Conservation (phyloP, 2,113 vertebrate species). For the Emydocephalus ijimae region DNA sequence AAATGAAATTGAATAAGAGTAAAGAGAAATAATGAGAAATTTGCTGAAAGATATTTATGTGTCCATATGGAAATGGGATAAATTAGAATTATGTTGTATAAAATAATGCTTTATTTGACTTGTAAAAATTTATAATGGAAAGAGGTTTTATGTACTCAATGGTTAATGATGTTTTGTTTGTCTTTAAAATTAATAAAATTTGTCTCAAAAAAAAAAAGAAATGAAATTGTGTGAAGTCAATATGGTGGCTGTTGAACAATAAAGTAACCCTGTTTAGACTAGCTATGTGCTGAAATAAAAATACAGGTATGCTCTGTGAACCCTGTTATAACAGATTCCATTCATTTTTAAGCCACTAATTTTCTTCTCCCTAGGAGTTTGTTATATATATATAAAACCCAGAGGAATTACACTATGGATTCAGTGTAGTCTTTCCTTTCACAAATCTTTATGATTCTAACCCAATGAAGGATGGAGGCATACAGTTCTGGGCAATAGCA, state of each 20-base stretch:
- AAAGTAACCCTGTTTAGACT: not conserved
- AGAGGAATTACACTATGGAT: not conserved
- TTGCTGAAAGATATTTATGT: no score
- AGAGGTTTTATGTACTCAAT: no score
- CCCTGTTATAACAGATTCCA: not conserved
- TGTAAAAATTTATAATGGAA: no score
- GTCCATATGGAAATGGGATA: no score
- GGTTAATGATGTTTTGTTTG: no score
- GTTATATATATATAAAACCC: no score
- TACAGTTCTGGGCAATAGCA: not conserved
- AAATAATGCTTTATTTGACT: no score
- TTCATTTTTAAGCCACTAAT: not conserved
- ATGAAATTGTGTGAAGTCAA: not conserved
- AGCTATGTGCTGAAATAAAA: not conserved
- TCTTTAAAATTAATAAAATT: no score
- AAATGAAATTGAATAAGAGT: no score
- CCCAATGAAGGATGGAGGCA: not conserved
- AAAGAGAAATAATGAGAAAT: no score
- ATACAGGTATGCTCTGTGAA: not conserved
- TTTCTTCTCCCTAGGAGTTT: not conserved
- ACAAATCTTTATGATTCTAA: not conserved
- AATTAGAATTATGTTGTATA: no score
- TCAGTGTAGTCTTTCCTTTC: not conserved
- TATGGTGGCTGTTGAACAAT: not conserved
- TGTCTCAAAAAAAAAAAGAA: no score